Evolutionary conservation across 2,113 vertebrate species (phyloP).

Genomic region (Otis tarda): DNA sequence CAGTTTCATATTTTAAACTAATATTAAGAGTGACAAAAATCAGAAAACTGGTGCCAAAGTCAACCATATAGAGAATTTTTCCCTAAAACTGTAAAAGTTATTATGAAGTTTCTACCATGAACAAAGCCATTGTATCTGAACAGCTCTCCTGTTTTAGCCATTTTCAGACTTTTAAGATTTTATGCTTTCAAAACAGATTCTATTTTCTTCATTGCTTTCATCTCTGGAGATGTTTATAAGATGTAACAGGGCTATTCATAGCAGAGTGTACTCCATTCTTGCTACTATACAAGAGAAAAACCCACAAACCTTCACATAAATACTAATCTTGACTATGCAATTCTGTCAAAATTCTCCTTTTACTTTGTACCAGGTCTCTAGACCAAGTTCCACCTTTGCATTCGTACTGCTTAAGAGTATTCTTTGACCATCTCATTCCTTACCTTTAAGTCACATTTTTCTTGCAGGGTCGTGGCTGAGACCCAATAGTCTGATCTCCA

Average conservation of each 20-base stretch:
- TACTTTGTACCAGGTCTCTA: neutral
- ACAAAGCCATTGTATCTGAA: neutral
- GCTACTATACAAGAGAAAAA: neutral
- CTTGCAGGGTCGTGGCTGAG: neutral
- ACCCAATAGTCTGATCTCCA: neutral
- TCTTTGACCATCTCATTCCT: neutral
- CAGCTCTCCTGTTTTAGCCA: neutral
- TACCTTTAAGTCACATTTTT: neutral
- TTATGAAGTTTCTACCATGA: neutral
- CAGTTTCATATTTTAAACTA: neutral
- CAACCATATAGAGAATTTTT: neutral
- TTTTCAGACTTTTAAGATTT: neutral
- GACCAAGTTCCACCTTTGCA: neutral
- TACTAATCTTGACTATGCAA: neutral
- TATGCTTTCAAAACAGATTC: neutral
- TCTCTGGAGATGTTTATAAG: neutral
- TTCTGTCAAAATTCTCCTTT: neutral
- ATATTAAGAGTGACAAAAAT: neutral
- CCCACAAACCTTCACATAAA: neutral
- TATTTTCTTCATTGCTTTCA: neutral
- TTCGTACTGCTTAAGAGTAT: neutral
- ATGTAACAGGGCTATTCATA: neutral
- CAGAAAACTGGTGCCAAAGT: neutral
- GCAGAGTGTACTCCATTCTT: neutral
- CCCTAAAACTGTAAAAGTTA: neutral